phyloP scores from a whole-genome alignment of 2,797 vertebrate genomes.

The Chaetophractus vellerosus region DNA sequence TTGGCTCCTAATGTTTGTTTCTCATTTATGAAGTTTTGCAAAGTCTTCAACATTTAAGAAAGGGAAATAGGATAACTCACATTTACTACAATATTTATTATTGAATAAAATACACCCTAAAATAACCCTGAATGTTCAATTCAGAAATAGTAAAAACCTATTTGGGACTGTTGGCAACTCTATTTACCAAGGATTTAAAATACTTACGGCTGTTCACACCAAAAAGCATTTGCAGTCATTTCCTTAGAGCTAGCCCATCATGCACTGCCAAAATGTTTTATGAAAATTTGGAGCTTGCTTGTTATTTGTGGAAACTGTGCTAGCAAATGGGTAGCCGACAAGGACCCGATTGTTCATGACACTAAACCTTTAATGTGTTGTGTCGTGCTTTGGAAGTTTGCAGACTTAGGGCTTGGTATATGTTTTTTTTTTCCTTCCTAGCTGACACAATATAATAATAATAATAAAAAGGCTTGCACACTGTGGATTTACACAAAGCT shows the following conservation, averaged over 20 bases:
- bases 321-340: conserved; percentile 63
- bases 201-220: conserved; percentile 70
- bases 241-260: conserved; percentile 59
- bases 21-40: conserved; percentile 53
- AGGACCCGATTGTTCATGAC: conserved; percentile 68
- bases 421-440: conserved; percentile 60
- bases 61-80: conserved; percentile 15
- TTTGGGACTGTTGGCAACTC: conserved; percentile 62
- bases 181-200: conserved; percentile 76
- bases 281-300: conserved; percentile 63
- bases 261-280: conserved; percentile 61
- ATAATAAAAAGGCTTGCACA: conserved; percentile 57
- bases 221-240: conserved; percentile 73
- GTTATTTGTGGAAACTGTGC: conserved; percentile 73
- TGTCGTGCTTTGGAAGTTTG: conserved; percentile 60
- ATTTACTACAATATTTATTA: conserved; percentile 54
- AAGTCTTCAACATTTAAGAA: conserved; percentile 63
- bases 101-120: conserved; percentile 51
- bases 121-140: conserved; percentile 55
- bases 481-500: conserved; percentile 66
- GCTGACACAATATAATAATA: conserved; percentile 29
- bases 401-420: conserved; percentile 49
- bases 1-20: conserved; percentile 59
- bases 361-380: conserved; percentile 61
- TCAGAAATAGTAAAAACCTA: conserved; percentile 70